Evolutionary conservation across 2,113 vertebrate species (phyloP).

Genomic region (Oxyruncus cristatus): DNA sequence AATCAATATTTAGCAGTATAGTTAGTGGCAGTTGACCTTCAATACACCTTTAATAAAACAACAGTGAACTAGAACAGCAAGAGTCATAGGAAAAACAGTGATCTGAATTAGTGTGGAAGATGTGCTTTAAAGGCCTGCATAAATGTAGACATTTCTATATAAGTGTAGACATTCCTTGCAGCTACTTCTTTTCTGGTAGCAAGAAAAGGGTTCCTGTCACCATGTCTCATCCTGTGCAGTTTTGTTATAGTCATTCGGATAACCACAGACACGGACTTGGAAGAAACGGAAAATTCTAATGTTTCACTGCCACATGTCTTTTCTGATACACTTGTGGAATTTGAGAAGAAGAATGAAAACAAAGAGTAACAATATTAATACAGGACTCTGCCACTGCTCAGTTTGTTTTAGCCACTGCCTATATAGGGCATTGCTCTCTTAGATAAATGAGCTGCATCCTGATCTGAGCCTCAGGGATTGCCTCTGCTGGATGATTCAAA

Average conservation of each 20-base stretch:
- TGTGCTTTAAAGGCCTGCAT: neutral
- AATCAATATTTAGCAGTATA: slow-evolving; percentile 75
- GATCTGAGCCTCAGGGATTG: neutral
- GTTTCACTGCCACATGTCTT: neutral
- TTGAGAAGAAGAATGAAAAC: neutral
- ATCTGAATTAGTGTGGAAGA: slow-evolving; percentile 15
- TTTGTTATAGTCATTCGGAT: neutral
- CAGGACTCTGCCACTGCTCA: neutral
- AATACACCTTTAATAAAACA: slow-evolving; percentile 63
- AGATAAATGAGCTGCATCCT: neutral
- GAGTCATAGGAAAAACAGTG: slow-evolving; percentile 11
- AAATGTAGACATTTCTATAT: neutral
- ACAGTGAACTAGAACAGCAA: slow-evolving; percentile 49
- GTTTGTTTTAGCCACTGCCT: neutral
- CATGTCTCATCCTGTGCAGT: neutral
- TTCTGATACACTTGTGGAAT: neutral
- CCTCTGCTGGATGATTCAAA: neutral
- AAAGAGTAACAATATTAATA: neutral
- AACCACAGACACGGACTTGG: neutral
- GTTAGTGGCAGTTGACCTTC: slow-evolving; percentile 67
- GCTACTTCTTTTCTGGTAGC: neutral
- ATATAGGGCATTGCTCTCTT: neutral
- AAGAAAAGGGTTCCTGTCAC: neutral
- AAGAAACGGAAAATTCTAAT: neutral
- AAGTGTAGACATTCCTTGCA: neutral